Percentiles rank a stretch among this genome's conserved stretches.
phyloP scores from a whole-genome alignment of 2,797 vertebrate species.

The Diceros bicornis region DNA sequence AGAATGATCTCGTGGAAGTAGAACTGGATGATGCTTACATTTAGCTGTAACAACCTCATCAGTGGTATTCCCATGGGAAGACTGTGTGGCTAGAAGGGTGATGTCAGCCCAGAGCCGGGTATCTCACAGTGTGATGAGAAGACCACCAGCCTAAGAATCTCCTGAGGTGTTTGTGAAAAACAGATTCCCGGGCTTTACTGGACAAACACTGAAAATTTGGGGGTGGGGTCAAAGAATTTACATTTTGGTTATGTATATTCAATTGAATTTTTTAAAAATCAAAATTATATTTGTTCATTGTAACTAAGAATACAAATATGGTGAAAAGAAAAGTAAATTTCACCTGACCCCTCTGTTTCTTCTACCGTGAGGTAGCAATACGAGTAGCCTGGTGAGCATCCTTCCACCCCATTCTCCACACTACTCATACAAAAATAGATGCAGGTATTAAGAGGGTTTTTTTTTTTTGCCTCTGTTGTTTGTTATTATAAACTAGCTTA shows the following conservation, averaged over 20 bases:
- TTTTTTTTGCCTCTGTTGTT: constrained; percentile 1
- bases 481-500: constrained; percentile 33
- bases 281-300: background rate
- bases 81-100: no score
- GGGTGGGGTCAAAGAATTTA: background rate
- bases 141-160: background rate
- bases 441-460: no score
- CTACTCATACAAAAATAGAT: background rate
- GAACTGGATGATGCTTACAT: background rate
- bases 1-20: background rate
- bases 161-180: background rate
- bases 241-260: background rate
- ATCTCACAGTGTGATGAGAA: background rate
- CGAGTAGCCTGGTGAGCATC: background rate
- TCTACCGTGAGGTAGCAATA: background rate
- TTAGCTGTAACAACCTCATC: background rate
- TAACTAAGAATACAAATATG: background rate
- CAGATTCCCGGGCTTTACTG: background rate
- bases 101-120: background rate
- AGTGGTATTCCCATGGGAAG: background rate
- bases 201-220: background rate
- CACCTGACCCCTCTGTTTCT: background rate
- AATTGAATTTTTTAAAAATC: background rate
- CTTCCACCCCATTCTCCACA: background rate
- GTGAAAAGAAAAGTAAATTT: background rate